Base-by-base conservation (phyloP, 2,797 vertebrate genomes). In the Simalia tracyae region DNA sequence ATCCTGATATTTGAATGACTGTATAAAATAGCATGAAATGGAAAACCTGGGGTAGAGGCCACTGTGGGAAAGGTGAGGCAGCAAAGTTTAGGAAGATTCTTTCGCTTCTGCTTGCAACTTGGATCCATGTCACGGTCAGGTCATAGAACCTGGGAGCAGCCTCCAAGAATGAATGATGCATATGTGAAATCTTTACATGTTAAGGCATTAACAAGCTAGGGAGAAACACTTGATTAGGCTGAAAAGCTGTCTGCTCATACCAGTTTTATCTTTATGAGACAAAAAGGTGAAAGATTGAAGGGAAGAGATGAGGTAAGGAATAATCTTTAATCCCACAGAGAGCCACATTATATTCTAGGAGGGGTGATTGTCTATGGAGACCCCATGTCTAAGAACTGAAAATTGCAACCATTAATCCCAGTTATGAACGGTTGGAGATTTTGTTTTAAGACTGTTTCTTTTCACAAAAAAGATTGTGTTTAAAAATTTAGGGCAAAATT, bases 331-430 rank as follows among this genome's bases (percentile, higher is more conserved):
- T 97, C 95, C 97, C 96, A 95, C 93, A 93, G 98, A 97, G 97
- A 97, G 96, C 92, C 95, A 96, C 97, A 97, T 95, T 97, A 94
- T 93, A 92, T 91, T 95, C n/a, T 42, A 60, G 54, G 36, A 81
- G 15, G 31, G 31, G 54, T 19, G 26, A 61, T 96, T 95, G 96
- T 97, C 97, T 97, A 95, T 95, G 95, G 96, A 98, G 97, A 97
- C 97, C 97, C 97, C 97, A 96, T 36, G 96, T 97, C 97, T 97
- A 97, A 97, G 97, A 97, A 97, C 97, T 96, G 98, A 96, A 97
- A 97, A 98, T 97, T 97, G 97, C 97, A 96, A 97, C 97, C 97
- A 97, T 97, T 96, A 97, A 97, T 97, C 96, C 97, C 97, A 96
- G 97, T 97, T 97, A 97, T 96, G 97, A 97, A 97, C 97, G 63